Base-by-base conservation (phyloP, 2,113 vertebrate species). In the Scomber colias region DNA sequence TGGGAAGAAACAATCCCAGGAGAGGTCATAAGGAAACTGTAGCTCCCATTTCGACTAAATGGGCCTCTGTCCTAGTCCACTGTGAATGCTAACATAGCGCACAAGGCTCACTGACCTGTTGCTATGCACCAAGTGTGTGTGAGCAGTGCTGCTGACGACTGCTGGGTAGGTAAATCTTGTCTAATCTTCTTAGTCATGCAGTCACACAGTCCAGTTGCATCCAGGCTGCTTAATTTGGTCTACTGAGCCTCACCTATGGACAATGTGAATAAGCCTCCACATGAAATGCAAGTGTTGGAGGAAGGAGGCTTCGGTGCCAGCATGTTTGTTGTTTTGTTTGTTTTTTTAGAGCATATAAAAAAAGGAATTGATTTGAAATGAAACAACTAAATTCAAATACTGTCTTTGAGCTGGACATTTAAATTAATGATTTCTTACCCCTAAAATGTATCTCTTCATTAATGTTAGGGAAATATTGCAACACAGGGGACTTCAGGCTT, bases 181-280 rank as follows among this genome's bases (percentile, higher is more conserved):
- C 65, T 95, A 94, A 95, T 94, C 94, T 90, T 90, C 90, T 95
- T 95, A 94, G 62, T 81, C 69, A 54, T 78, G 77, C 82, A 87
- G 84, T 75, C 50, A 73, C 67, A 55, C 71, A 71, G 75, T 89
- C 81, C 75, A 87, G 65, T 84, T 79, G 78, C 57, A 78, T 88
- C 85, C 81, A 79, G 71, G 75, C 65, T 84, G 76, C 78, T 87
- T 91, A 87, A 92, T 91, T 89, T 89, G 86, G 85, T 77, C 63
- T 53, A 19, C 81, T 90, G 84, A 90, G 84, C 81, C 83, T 77
- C 24, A 77, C 68, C 62, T 67, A 69, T 65, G 67, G 79, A 77
- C 71, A 77, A 46, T 81, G 21, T 68, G 40, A 71, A 57, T 59
- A 62, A 75, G 49, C 54, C 46, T 71, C 35, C 30, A 49, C 61